Conservation (phyloP, 2,888 invertebrate genomes). For the Spisula solida region DNA sequence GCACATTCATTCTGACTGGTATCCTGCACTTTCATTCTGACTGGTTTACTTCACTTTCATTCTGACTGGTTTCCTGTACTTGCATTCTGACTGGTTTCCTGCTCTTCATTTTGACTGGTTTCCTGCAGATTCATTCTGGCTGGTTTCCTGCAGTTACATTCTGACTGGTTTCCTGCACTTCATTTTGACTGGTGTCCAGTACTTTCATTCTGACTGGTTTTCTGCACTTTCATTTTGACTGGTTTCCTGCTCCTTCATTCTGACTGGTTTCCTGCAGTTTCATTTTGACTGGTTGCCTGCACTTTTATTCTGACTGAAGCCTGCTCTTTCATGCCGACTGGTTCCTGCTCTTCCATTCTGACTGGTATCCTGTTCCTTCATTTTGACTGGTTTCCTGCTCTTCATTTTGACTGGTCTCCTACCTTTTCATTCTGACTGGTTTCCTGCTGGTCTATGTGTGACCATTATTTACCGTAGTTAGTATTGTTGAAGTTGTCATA, state of each 20-base stretch:
- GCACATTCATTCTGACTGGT: too few relatives aligned
- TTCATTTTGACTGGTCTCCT: background rate
- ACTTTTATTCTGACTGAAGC: background rate
- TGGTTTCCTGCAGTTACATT: background rate
- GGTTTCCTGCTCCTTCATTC: background rate
- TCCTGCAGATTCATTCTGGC: background rate
- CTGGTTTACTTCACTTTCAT: background rate
- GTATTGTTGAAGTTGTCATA: background rate
- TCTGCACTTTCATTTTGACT: background rate
- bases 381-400: background rate
- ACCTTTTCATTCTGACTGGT: background rate
- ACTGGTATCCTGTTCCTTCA: background rate
- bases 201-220: background rate
- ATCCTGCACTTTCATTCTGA: too few relatives aligned
- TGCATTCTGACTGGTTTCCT: background rate
- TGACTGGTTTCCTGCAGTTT: background rate
- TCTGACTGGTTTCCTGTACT: background rate
- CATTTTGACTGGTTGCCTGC: background rate
- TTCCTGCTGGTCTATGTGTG: background rate
- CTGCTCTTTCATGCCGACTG: background rate
- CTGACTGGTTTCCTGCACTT: background rate
- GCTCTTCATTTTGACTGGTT: background rate
- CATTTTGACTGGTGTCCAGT: background rate
- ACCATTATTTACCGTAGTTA: background rate
- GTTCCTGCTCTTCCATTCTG: background rate